Evolutionary conservation across 1,140 invertebrate species (phyloP), one percentile per base, ranked within the genome.

Genomic region (Drosophila virilis): DNA sequence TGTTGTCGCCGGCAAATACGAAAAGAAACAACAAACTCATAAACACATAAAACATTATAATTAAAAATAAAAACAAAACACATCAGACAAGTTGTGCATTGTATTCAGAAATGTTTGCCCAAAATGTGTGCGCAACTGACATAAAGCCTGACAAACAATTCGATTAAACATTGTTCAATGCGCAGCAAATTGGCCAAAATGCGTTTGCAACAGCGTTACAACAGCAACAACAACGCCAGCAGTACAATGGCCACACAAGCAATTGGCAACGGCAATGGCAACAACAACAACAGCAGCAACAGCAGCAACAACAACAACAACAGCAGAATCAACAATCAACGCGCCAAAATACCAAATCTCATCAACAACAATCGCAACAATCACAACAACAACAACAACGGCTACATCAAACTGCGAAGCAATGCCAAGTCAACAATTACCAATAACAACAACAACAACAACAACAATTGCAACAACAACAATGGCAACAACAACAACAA

Each of bases 121-220:
- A 42, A 42, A 42, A 38, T 55, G 38, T 33, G 32, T 55, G 37
- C 61, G 57, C n/a, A 35, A 28, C 22, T 57, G 57, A 54, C 45
- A 33, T 17, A 35, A 43, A 62, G 50, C 32, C 28, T 13, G 15
- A 54, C 10, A 54, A 8, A 38, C 37, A 37, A 22, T 35, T 22
- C 17, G 12, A 15, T 48, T 55, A 12, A 50, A 50, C n/a, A 15
- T 60, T 54, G 57, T 55, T 17, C 68, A 67, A 86, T 66, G 66
- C 74, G 51, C 55, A 42, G 43, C 40, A 62, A 75, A 76, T 66
- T 76, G 45, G 50, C 51, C 54, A 78, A 60, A 66, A 88, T 88
- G 83, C 84, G 83, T 64, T 58, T 86, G 84, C 83, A 88, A 78
- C 83, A 89, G 60, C 84, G 77, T 46, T 86, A 71, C 54, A 69